phyloP scores from a whole-genome alignment of 92 coral and sea anemone species.

The Porites evermanni region DNA sequence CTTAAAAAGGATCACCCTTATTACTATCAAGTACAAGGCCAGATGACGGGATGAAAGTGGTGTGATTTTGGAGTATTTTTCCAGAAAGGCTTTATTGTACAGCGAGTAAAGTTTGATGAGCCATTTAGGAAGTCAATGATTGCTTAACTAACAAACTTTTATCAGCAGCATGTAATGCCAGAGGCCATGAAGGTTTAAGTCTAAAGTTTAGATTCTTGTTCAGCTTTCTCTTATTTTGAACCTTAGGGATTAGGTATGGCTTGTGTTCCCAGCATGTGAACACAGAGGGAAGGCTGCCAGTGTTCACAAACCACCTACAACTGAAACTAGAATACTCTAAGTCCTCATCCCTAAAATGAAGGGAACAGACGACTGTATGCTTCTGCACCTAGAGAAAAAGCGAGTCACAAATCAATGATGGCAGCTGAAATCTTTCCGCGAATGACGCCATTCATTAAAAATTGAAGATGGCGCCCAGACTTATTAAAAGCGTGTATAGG shows the following conservation, averaged over 20 bases:
- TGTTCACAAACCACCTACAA: constrained; percentile 42
- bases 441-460: too few species aligned
- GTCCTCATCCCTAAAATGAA: constrained; percentile 49
- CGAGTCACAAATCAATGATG: too few species aligned
- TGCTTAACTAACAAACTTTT: constrained; percentile 53
- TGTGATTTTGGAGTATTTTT: too few species aligned
- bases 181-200: constrained; percentile 50
- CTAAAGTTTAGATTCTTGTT: neutral
- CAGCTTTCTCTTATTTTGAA: constrained; percentile 36
- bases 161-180: constrained; percentile 59
- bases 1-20: too few species aligned
- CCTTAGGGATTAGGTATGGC: constrained; percentile 34
- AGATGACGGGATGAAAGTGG: too few species aligned
- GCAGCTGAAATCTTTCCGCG: too few species aligned
- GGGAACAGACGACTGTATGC: constrained; percentile 63
- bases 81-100: too few species aligned
- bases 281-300: constrained; percentile 50
- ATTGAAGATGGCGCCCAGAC: too few species aligned
- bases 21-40: too few species aligned
- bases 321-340: constrained; percentile 43
- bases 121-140: constrained; percentile 55
- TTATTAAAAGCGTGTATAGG: too few species aligned
- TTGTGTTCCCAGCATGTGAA: constrained; percentile 60
- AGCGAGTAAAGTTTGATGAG: constrained; percentile 36
- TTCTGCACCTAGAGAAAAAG: constrained; percentile 34